phyloP scores from a whole-genome alignment of 2,888 invertebrate species.

The Tachystola acroxantha region DNA sequence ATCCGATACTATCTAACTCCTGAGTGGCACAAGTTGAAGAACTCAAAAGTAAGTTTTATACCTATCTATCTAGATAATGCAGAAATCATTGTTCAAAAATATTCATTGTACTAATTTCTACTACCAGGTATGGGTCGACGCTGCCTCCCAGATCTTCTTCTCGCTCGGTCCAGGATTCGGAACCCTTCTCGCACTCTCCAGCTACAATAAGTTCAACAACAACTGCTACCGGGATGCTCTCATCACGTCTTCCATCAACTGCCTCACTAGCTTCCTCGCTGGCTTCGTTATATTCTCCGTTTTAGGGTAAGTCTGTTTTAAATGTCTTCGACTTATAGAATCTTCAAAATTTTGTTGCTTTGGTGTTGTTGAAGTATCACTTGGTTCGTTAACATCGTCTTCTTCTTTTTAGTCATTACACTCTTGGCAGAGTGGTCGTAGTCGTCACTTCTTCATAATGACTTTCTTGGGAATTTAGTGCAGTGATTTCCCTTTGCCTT shows the following conservation, averaged over 20 bases:
- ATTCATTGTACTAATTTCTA: no score
- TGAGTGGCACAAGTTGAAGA: slow-evolving; percentile 90
- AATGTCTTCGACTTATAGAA: no score
- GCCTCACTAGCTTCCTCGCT: slow-evolving; percentile 93
- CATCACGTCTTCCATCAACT: slow-evolving; percentile 93
- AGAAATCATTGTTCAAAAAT: no score
- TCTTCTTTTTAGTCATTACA: no score
- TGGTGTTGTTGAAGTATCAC: no score
- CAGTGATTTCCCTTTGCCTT: no score
- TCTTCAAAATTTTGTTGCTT: no score
- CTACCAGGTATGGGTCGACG: slow-evolving; percentile 93
- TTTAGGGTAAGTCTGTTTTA: slow-evolving; percentile 79
- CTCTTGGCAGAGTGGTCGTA: no score
- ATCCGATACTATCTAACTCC: slow-evolving; percentile 93
- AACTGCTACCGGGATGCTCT: slow-evolving; percentile 94
- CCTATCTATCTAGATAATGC: no score
- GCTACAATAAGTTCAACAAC: slow-evolving; percentile 96
- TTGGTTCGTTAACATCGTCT: no score
- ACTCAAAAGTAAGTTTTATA: slow-evolving; percentile 84
- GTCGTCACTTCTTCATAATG: no score
- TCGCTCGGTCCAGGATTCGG: slow-evolving; percentile 96
- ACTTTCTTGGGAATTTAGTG: no score
- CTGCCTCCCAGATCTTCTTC: slow-evolving; percentile 96
- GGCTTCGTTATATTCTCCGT: slow-evolving; percentile 97
- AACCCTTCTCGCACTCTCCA: slow-evolving; percentile 91